Evolutionary conservation across 2,113 vertebrate genomes (phyloP), one percentile per base, ranked within the genome.

Genomic region (Dendrocopos noguchii): DNA sequence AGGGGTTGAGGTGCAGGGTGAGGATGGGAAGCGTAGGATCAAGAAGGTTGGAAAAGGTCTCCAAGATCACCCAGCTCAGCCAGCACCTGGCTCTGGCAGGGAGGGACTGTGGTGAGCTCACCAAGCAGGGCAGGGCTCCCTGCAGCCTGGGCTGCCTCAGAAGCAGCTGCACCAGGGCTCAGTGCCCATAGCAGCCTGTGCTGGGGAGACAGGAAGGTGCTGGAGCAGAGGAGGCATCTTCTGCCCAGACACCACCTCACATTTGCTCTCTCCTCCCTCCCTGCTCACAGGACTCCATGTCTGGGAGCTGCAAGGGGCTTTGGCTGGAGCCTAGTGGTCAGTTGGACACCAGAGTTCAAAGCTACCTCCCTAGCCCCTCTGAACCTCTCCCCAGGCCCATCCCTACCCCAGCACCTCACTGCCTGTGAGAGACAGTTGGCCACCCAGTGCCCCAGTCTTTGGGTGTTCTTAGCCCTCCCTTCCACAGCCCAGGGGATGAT

Each of bases 321-420:
- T 27, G 3, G 0, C 78, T 39, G 70, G 24, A 93, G 10, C 12
- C 31, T 34, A 15, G 55, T 73, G 55, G n/a, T 75, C 47, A n/a
- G 46, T 15, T 15, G 47, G 34, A 52, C n/a, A 52, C 5, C 36
- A 31, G 14, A 72, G 29, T 10, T 15, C 52, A 65, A 55, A 57
- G 28, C 28, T 77, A 29, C 59, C 39, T 88, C 44, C 56, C 44
- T 29, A 24, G 12, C 27, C 16, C 18, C n/a, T 67, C 34, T 61
- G 53, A 52, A 39, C 0, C 0, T 50, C 15, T 4, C 7, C 34
- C 46, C 27, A 66, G 2, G n/a, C 18, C 34, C 50, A 34, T 47
- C 12, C 17, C n/a, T 17, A 52, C 10, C 7, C 21, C 5, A 4
- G 6, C 3, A 4, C 24, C 2, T 0, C 18, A 12, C 36, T 81